A percentile compares a stretch with the other conserved stretches of the same genome.
These are phyloP conservation scores for Lasaia peninsularis DNA, from an alignment of 1,140 invertebrate species.

Conservation along the genomic window DNA sequence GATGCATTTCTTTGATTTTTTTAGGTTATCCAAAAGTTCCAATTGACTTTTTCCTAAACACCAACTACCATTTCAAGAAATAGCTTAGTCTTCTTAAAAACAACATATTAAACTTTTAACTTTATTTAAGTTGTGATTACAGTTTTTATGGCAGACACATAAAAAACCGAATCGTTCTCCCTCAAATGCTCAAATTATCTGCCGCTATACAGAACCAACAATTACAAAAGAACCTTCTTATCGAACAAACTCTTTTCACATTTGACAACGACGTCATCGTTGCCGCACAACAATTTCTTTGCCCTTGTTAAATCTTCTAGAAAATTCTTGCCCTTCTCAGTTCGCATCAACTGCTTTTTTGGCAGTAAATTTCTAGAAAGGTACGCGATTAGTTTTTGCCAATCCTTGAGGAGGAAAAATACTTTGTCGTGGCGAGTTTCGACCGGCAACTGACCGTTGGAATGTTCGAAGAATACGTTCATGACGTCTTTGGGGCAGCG, in stretches of 20 bases:
- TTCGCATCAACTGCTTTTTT: conserved; percentile 51
- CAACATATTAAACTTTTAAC: too few relatives aligned
- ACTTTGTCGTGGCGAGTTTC: conserved; percentile 48
- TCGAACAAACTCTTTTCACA: conserved; percentile 49
- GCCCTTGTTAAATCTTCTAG: conserved; percentile 57
- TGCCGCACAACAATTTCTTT: conserved; percentile 48
- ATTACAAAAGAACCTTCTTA: conserved; percentile 55
- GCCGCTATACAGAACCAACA: neutral
- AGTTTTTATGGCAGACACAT: too few relatives aligned
- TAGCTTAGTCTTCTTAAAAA: too few relatives aligned
- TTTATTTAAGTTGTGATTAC: too few relatives aligned
- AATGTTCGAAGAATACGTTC: conserved; percentile 63
- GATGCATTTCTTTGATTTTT: too few relatives aligned
- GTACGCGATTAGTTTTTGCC: conserved; percentile 58
- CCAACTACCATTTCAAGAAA: too few relatives aligned
- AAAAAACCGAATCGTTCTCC: neutral
- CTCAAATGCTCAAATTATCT: neutral
- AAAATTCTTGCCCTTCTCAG: conserved; percentile 55
- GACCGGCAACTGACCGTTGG: conserved; percentile 43
- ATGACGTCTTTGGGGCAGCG: conserved; percentile 44
- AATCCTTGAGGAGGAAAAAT: conserved; percentile 57
- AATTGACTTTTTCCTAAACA: too few relatives aligned
- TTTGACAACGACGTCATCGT: conserved; percentile 41
- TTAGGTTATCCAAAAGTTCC: too few relatives aligned
- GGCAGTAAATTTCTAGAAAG: conserved; percentile 59